A percentile compares a stretch with the other conserved stretches of the same genome.
Evolutionary conservation across 2,797 vertebrate genomes (phyloP).

Genomic region (Adelosebastes latens): DNA sequence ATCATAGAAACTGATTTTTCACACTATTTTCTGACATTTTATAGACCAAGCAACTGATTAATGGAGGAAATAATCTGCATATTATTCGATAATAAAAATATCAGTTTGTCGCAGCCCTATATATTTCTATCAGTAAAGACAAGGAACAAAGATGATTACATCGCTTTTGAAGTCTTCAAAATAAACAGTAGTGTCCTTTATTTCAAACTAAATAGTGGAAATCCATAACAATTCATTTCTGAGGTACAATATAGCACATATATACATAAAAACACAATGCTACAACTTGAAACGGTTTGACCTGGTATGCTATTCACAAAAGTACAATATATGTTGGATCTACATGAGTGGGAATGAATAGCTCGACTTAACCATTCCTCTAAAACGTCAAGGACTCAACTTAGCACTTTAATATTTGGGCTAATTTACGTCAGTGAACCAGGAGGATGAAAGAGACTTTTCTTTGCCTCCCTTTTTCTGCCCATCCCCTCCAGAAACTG

Average conservation of each 20-base stretch:
- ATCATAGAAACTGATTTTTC: background rate
- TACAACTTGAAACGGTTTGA: constrained; percentile 68
- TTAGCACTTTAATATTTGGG: constrained; percentile 24
- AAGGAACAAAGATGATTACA: constrained; percentile 8
- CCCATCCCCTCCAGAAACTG: constrained; percentile 1
- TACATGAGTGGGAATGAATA: constrained; percentile 34
- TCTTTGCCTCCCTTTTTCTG: constrained; percentile 15
- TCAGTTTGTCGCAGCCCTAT: background rate
- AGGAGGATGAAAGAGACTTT: constrained; percentile 49
- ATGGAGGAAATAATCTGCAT: background rate
- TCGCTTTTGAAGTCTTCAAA: constrained; percentile 49
- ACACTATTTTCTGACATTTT: background rate
- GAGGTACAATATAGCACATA: constrained; percentile 76
- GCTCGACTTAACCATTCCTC: constrained; percentile 21
- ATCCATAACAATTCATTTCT: constrained; percentile 68
- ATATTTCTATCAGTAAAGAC: background rate
- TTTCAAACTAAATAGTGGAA: constrained; percentile 77
- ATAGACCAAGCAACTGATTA: background rate
- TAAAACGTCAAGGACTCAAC: constrained; percentile 31
- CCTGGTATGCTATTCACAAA: constrained; percentile 54
- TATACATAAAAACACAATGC: constrained; percentile 76
- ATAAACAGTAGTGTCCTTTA: constrained; percentile 76
- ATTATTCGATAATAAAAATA: background rate
- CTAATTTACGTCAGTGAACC: constrained; percentile 46
- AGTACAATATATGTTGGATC: constrained; percentile 30